phyloP scores from a whole-genome alignment of 1,140 invertebrate species.

The Fopius arisanus region DNA sequence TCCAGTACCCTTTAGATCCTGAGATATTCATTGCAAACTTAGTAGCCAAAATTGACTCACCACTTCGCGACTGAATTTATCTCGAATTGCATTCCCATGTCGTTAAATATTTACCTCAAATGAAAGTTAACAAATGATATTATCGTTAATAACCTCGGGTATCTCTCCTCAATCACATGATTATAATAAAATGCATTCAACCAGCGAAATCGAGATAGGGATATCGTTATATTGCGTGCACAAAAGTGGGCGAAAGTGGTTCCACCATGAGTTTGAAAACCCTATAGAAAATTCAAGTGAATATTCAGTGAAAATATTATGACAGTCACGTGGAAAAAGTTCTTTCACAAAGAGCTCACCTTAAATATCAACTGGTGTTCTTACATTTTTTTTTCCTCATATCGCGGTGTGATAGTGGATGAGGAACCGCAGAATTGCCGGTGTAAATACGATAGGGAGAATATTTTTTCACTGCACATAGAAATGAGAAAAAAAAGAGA shows the following conservation, averaged over 20 bases:
- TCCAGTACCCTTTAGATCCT: too few species aligned
- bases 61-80: too few species aligned
- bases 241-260: slow-evolving; percentile 1
- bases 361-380: not conserved
- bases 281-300: not conserved
- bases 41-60: too few species aligned
- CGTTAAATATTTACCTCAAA: not conserved
- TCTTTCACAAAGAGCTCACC: not conserved
- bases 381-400: not conserved
- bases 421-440: slow-evolving; percentile 1
- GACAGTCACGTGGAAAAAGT: not conserved
- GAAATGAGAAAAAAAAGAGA: not conserved
- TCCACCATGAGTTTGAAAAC: not conserved
- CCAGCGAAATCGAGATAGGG: not conserved
- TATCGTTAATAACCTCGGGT: not conserved
- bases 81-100: too few species aligned
- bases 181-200: slow-evolving; percentile 11
- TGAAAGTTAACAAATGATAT: not conserved
- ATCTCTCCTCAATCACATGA: not conserved
- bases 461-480: too few species aligned
- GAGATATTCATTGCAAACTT: too few species aligned
- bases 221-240: not conserved
- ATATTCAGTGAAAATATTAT: not conserved
- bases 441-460: not conserved
- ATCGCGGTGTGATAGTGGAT: not conserved